A percentile compares a stretch with the other conserved stretches of the same genome.
These are phyloP conservation scores for Octonoba sinensis DNA, from an alignment of 2,888 invertebrate species.

Conservation along the genomic window DNA sequence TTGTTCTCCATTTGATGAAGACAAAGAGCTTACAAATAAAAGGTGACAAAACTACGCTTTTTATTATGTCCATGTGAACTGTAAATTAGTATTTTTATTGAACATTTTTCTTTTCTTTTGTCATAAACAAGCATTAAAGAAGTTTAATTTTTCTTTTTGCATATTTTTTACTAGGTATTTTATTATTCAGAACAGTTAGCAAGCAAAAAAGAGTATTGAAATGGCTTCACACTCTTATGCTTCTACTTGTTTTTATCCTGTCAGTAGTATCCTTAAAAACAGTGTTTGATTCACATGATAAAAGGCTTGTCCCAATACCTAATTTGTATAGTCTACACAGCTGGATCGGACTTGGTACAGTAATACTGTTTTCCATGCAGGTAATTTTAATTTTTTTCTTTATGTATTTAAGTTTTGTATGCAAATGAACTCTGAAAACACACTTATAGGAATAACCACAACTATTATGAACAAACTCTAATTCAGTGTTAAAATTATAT, in stretches of 20 bases:
- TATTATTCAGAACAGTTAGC: slow-evolving; percentile 83
- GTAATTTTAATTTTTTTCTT: slow-evolving; percentile 73
- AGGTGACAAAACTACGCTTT: not conserved
- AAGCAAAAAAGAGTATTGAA: slow-evolving; percentile 82
- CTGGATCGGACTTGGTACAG: slow-evolving; percentile 82
- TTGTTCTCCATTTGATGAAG: too few species aligned
- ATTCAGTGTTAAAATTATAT: too few species aligned
- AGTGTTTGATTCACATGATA: slow-evolving; percentile 85
- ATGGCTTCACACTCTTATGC: slow-evolving; percentile 80
- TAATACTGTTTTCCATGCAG: slow-evolving; percentile 80
- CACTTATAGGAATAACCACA: not conserved
- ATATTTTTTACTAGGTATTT: slow-evolving; percentile 77
- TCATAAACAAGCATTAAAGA: not conserved
- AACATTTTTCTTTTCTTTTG: not conserved
- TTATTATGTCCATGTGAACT: not conserved
- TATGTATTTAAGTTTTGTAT: not conserved
- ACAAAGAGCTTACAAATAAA: not conserved
- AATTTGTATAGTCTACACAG: slow-evolving; percentile 84
- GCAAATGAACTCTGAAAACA: not conserved
- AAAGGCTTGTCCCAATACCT: slow-evolving; percentile 75
- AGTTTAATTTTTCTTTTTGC: not conserved
- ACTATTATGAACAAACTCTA: too few species aligned
- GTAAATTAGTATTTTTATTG: not conserved
- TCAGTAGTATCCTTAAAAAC: slow-evolving; percentile 81
- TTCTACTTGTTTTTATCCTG: slow-evolving; percentile 78